phyloP scores from a whole-genome alignment of 2,888 invertebrate species.

The Sturmia bella region DNA sequence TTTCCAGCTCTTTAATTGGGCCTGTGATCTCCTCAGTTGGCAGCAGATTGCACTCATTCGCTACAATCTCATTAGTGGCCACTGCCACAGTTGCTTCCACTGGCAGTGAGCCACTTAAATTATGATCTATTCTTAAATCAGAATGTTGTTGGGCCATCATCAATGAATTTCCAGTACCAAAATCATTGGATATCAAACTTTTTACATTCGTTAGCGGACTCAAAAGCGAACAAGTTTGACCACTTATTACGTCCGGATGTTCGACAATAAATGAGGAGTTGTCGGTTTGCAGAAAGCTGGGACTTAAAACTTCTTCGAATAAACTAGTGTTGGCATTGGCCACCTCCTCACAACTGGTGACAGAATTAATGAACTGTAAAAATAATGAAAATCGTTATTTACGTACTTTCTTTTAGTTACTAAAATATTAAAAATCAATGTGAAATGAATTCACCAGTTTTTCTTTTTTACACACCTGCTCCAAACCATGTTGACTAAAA shows the following conservation, averaged over 20 bases:
- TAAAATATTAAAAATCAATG: too few relatives aligned
- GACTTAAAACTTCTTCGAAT: background rate
- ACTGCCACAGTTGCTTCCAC: background rate
- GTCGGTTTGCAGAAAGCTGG: background rate
- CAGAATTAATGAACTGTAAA: constrained; percentile 35
- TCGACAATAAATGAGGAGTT: constrained; percentile 13
- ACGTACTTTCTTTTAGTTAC: too few relatives aligned
- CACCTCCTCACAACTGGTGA: background rate
- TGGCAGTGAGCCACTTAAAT: background rate
- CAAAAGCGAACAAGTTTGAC: background rate
- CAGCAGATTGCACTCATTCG: background rate
- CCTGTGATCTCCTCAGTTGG: background rate
- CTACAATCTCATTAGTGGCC: background rate
- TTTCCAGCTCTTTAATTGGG: background rate
- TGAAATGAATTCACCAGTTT: too few relatives aligned
- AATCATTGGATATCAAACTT: background rate
- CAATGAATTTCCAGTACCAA: background rate
- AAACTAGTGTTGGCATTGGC: background rate
- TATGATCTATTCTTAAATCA: background rate
- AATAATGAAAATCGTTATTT: too few relatives aligned
- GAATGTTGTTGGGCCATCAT: constrained; percentile 4
- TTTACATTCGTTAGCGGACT: background rate
- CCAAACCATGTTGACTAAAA: constrained; percentile 26
- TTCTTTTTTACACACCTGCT: too few relatives aligned
- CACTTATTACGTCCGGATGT: constrained; percentile 9